A percentile compares a stretch with the other conserved stretches of the same genome.
Evolutionary conservation across 2,888 invertebrate genomes (phyloP).

Genomic region (Stratiomys singularior): DNA sequence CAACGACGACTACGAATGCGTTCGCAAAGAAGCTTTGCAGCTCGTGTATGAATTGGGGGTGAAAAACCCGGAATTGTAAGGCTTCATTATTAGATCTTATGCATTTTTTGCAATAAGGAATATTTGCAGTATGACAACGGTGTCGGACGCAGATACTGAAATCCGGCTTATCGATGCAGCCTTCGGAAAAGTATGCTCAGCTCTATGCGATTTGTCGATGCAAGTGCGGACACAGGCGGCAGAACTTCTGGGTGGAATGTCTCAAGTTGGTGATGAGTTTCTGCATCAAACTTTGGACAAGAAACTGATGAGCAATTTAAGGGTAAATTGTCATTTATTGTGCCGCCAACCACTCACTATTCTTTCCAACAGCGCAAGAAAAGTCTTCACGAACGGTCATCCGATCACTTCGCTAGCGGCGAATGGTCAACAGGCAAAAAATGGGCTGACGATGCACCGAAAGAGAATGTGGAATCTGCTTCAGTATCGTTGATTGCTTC

Average conservation of each 20-base stretch:
- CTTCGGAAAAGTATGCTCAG: constrained; percentile 93
- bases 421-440: constrained; percentile 94
- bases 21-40: constrained; percentile 85
- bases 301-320: constrained; percentile 95
- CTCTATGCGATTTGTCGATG: constrained; percentile 92
- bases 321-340: constrained; percentile 71
- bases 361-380: constrained; percentile 73
- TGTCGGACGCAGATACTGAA: constrained; percentile 81
- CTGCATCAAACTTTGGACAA: constrained; percentile 97
- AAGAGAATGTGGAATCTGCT: constrained; percentile 78
- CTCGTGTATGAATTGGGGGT: constrained; percentile 87
- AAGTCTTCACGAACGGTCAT: constrained; percentile 86
- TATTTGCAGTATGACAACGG: constrained; percentile 72
- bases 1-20: constrained; percentile 93
- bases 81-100: constrained; percentile 39
- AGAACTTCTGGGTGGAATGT: constrained; percentile 85
- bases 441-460: constrained; percentile 86
- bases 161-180: constrained; percentile 94
- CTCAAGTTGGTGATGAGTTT: constrained; percentile 86
- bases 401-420: constrained; percentile 83
- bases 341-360: no score
- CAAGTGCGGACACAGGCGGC: constrained; percentile 88
- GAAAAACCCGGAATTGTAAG: constrained; percentile 86
- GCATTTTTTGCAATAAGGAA: background rate
- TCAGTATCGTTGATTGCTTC: constrained; percentile 84